Evolutionary conservation across 2,797 vertebrate species (phyloP).

Genomic region (Melopsittacus undulatus): DNA sequence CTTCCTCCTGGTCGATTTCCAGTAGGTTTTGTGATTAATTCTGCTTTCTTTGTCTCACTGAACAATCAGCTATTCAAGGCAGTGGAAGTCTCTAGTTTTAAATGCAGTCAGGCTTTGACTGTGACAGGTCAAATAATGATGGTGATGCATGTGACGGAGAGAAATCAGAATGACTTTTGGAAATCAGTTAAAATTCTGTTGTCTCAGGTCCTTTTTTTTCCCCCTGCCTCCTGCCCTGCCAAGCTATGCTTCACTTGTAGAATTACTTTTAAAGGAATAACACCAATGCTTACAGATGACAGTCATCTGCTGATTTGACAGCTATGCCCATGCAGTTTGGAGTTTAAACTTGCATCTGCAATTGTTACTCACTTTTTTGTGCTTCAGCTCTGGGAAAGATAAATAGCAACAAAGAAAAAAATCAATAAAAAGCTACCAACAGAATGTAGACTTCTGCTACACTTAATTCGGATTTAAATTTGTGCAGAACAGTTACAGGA

Average conservation of each 20-base stretch:
- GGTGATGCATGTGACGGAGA: conserved; percentile 3
- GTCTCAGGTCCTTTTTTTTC: background rate
- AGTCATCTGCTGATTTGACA: background rate
- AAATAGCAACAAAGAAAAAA: background rate
- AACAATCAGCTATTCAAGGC: conserved; percentile 8
- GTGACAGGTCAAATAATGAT: background rate
- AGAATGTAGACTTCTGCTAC: background rate
- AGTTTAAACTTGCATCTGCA: background rate
- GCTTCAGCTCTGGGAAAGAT: background rate
- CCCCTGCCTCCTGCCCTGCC: background rate
- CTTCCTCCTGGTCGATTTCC: background rate
- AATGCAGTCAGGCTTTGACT: conserved; percentile 2
- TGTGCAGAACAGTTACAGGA: background rate
- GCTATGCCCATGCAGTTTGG: background rate
- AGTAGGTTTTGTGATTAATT: background rate
- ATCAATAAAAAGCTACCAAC: background rate
- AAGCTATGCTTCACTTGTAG: background rate
- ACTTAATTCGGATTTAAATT: background rate
- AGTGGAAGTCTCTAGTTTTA: conserved; percentile 4
- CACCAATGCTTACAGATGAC: background rate
- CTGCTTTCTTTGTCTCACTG: background rate
- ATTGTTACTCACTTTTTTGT: background rate
- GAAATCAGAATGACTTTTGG: background rate
- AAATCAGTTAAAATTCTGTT: background rate
- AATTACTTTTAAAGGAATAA: background rate